Evolutionary conservation across 2,797 vertebrate species (phyloP), one percentile per base, ranked within the genome.

Genomic region (Tiaroga cobitis): DNA sequence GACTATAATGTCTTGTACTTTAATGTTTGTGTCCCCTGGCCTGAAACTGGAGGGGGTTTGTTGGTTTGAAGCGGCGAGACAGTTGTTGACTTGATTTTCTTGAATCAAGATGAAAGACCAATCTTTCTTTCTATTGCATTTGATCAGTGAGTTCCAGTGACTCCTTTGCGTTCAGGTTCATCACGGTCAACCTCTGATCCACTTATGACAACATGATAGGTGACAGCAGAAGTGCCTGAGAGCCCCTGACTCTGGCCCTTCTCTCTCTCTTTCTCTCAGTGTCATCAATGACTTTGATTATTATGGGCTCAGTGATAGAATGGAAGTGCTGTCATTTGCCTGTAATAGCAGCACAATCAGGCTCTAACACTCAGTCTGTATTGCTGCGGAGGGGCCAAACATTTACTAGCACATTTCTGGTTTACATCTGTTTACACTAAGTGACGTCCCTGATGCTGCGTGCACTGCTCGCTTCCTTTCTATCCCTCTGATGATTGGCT

Each of bases 331-430:
- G 91, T 92, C 92, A 94, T 95, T 95, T 95, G 92, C 91, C 92
- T 92, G 92, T 95, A 95, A 95, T 94, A 94, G 95, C 91, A 90
- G 89, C 91, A 93, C 94, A 95, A 95, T 95, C 94, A 94, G 89
- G 87, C 89, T 91, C 91, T 92, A 92, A 93, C 39, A 39, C 67
- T 70, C 56, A 65, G 19, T 61, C 81, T 61, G 59, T 89, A 76
- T 83, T 82, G 85, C 92, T 93, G 88, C 87, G 75, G 88, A 41
- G 72, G 82, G 88, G 86, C 77, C 80, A 82, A 90, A 91, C 90
- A 86, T 89, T 89, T 87, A 91, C 89, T 85, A 19, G 82, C 63
- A 56, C 10, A 78, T 87, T 63, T 89, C 87, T 88, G 88, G 89
- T 94, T 94, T 94, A 91, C 93, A 93, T 94, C 86, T 86, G 90